Evolutionary conservation across 2,888 invertebrate genomes (phyloP).

Genomic region (Drosophila suboccidentalis): DNA sequence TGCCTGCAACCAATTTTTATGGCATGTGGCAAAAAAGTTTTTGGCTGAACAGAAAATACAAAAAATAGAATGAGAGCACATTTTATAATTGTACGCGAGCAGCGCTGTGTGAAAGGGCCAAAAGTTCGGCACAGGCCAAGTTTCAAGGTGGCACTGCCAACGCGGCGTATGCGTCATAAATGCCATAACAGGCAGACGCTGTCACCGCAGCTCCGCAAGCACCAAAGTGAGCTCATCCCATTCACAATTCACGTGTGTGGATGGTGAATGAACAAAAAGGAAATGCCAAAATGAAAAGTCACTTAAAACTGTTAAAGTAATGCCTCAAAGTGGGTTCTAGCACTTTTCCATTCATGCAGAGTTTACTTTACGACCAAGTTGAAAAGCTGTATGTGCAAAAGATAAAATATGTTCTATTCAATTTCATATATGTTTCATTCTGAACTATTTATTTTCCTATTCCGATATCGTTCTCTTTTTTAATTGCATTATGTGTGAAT

Average conservation of each 20-base stretch:
- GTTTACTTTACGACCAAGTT: background rate
- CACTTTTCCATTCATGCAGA: constrained; percentile 3
- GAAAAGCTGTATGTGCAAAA: constrained; percentile 1
- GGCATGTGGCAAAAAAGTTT: constrained; percentile 55
- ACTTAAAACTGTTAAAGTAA: constrained; percentile 25
- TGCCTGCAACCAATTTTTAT: constrained; percentile 64
- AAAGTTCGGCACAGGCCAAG: constrained; percentile 49
- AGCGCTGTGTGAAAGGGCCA: constrained; percentile 39
- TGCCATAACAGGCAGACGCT: constrained; percentile 51
- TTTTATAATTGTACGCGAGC: constrained; percentile 69
- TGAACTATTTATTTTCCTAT: background rate
- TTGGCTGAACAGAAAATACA: constrained; percentile 19
- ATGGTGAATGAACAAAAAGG: constrained; percentile 17
- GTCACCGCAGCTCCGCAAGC: constrained; percentile 27
- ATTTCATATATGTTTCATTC: background rate
- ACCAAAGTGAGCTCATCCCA: constrained; percentile 12
- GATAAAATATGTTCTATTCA: background rate
- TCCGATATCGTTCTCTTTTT: too few species aligned
- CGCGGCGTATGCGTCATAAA: constrained; percentile 76
- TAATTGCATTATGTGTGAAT: too few species aligned
- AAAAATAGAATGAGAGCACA: constrained; percentile 49
- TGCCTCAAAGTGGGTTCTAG: constrained; percentile 11
- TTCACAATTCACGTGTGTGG: constrained; percentile 17
- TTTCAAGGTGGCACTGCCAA: constrained; percentile 70
- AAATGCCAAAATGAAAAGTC: constrained; percentile 18